A percentile compares a stretch with the other conserved stretches of the same genome.
phyloP scores from a whole-genome alignment of 1,140 invertebrate species.

The Gonioctena quinquepunctata region DNA sequence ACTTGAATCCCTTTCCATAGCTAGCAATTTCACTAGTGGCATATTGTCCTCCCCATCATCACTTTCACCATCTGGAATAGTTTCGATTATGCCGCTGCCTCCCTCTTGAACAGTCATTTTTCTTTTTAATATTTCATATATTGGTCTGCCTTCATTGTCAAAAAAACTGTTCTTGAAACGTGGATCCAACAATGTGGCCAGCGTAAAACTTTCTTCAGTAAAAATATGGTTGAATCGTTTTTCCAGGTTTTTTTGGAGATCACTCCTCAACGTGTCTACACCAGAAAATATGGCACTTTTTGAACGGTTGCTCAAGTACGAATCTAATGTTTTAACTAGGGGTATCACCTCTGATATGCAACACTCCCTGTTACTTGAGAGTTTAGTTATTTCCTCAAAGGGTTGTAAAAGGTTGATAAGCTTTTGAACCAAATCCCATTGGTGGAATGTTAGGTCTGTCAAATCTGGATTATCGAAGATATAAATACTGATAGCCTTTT shows the following conservation, averaged over 20 bases:
- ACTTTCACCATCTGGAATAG: neutral
- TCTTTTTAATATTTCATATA: constrained; percentile 4
- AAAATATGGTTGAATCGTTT: constrained; percentile 5
- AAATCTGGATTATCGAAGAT: constrained; percentile 5
- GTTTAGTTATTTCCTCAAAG: constrained; percentile 34
- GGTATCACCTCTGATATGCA: constrained; percentile 30
- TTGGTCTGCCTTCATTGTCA: neutral
- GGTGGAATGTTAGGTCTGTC: constrained; percentile 5
- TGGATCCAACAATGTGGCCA: constrained; percentile 20
- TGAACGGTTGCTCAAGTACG: constrained; percentile 15
- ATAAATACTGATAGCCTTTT: constrained; percentile 14
- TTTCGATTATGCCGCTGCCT: neutral
- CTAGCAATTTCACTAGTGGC: neutral
- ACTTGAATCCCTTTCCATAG: neutral
- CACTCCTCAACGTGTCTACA: neutral
- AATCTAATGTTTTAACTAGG: constrained; percentile 3
- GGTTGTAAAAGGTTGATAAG: constrained; percentile 23
- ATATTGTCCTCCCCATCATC: neutral
- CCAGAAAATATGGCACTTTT: neutral
- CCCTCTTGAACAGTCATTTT: neutral
- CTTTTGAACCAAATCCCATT: constrained; percentile 24
- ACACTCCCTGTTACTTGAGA: constrained; percentile 15
- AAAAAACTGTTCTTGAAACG: constrained; percentile 16
- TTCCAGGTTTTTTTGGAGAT: constrained; percentile 6
- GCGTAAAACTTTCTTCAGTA: neutral